phyloP scores from a whole-genome alignment of 2,888 invertebrate genomes.

The Homarus gammarus region DNA sequence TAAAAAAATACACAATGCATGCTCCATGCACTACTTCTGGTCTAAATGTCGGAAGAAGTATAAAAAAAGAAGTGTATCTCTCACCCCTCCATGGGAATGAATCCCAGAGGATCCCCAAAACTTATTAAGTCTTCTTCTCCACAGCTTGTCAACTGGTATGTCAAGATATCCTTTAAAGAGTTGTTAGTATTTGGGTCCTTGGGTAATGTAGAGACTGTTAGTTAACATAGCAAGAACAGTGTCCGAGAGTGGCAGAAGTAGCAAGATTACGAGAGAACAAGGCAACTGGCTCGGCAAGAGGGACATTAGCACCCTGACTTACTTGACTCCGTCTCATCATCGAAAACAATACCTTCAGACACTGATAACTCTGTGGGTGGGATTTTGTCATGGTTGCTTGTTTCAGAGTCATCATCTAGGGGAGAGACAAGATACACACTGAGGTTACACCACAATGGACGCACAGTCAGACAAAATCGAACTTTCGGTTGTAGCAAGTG shows the following conservation, averaged over 20 bases:
- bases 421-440: slow-evolving; percentile 72
- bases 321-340: slow-evolving; percentile 69
- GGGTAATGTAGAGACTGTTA: slow-evolving; percentile 42
- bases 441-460: slow-evolving; percentile 60
- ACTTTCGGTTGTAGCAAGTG: slow-evolving; percentile 14
- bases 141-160: slow-evolving; percentile 25
- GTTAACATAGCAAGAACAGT: slow-evolving; percentile 63
- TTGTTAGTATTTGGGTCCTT: slow-evolving; percentile 48
- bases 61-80: slow-evolving; percentile 19
- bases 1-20: background rate
- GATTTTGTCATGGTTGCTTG: slow-evolving; percentile 67
- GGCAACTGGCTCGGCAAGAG: slow-evolving; percentile 66
- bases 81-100: slow-evolving; percentile 18
- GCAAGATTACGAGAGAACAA: slow-evolving; percentile 50
- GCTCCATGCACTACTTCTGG: slow-evolving; percentile 18
- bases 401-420: slow-evolving; percentile 71
- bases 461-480: slow-evolving; percentile 42
- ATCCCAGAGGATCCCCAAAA: slow-evolving; percentile 23
- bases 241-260: slow-evolving; percentile 55
- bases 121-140: slow-evolving; percentile 6
- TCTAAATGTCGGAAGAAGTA: background rate
- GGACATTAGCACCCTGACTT: slow-evolving; percentile 71
- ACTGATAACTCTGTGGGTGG: slow-evolving; percentile 67
- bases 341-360: slow-evolving; percentile 69
- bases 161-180: background rate